These are phyloP conservation scores for Rhinoraja longicauda DNA, from an alignment of 2,797 vertebrate species.

Conservation along the genomic window DNA sequence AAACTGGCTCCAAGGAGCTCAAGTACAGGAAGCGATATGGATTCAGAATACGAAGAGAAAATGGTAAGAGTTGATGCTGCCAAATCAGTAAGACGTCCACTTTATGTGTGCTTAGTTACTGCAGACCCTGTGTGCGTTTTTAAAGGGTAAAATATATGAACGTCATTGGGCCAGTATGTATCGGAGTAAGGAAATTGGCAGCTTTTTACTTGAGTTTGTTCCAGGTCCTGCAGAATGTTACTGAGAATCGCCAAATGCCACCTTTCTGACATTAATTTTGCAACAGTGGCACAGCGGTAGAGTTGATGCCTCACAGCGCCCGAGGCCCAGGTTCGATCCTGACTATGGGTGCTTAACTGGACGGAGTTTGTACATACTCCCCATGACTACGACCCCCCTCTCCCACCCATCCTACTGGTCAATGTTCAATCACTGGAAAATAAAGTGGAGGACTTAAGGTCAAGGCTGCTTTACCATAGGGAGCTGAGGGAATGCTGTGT, in stretches of 20 bases:
- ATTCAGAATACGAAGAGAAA: constrained; percentile 77
- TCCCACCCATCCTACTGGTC: too few species aligned
- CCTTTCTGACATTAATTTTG: not conserved
- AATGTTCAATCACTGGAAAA: too few species aligned
- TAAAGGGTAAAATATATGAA: constrained; percentile 39
- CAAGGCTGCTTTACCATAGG: too few species aligned
- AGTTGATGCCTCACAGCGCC: too few species aligned
- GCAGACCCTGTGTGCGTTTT: constrained; percentile 9
- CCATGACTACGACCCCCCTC: too few species aligned
- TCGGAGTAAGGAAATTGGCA: not conserved
- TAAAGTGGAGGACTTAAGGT: too few species aligned
- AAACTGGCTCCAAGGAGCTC: constrained; percentile 64
- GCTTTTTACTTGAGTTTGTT: not conserved
- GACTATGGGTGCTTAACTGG: too few species aligned
- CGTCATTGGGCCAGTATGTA: not conserved
- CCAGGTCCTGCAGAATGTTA: not conserved
- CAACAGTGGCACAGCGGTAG: too few species aligned
- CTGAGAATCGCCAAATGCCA: too few species aligned
- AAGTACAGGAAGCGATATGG: constrained; percentile 63
- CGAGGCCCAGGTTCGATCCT: too few species aligned
- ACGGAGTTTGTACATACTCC: too few species aligned
- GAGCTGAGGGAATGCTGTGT: too few species aligned
- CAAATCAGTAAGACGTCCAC: not conserved
- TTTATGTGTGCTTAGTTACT: not conserved
- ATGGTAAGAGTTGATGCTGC: constrained; percentile 57